Evolutionary conservation across 2,797 vertebrate genomes (phyloP).

Genomic region (Benthosema pterotum): DNA sequence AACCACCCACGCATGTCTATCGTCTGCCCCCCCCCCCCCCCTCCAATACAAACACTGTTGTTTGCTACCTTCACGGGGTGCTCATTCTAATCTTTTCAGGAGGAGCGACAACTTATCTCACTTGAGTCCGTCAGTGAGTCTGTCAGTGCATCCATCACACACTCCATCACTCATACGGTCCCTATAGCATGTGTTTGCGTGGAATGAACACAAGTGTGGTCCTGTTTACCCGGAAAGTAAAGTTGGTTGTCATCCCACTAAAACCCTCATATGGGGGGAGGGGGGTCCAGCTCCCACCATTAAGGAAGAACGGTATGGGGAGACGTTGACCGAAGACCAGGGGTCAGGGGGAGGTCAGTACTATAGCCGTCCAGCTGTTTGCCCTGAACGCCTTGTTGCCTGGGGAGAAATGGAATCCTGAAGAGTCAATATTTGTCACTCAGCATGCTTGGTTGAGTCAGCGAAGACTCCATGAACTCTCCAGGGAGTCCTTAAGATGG

Average conservation of each 20-base stretch:
- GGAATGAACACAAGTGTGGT: constrained; percentile 71
- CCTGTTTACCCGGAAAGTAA: constrained; percentile 59
- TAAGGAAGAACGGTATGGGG: constrained; percentile 53
- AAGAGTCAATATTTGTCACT: constrained; percentile 70
- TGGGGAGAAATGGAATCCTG: constrained; percentile 42
- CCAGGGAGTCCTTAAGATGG: constrained; percentile 20
- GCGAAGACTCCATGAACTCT: constrained; percentile 51
- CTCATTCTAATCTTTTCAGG: background rate
- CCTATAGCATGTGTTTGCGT: constrained; percentile 62
- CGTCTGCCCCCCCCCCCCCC: too few species aligned
- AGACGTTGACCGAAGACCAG: constrained; percentile 12
- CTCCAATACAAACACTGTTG: too few species aligned
- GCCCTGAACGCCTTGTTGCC: constrained; percentile 50
- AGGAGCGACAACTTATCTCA: background rate
- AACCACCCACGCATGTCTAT: too few species aligned
- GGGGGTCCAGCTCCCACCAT: constrained; percentile 69
- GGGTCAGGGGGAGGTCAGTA: constrained; percentile 57
- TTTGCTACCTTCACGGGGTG: background rate
- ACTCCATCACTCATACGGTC: constrained; percentile 22
- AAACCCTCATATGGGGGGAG: constrained; percentile 48
- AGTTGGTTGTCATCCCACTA: constrained; percentile 63
- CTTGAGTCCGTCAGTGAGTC: background rate
- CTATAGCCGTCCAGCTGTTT: constrained; percentile 75
- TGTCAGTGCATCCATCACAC: constrained; percentile 12
- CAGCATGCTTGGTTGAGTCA: constrained; percentile 36